Evolutionary conservation across 2,888 invertebrate species (phyloP).

Genomic region (Proisotoma minuta): DNA sequence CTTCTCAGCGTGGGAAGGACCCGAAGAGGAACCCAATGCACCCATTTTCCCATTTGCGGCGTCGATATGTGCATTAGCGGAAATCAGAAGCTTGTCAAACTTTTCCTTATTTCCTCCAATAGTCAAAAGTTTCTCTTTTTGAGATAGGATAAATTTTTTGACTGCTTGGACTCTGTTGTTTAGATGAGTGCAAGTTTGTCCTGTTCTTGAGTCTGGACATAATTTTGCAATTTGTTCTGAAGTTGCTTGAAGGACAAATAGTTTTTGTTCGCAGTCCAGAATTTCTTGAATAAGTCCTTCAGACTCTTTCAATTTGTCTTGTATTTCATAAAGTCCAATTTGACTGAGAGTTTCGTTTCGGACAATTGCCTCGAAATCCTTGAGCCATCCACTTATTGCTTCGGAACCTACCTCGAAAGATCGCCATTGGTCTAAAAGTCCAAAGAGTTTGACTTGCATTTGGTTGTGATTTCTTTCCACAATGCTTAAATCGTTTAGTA

Average conservation of each 20-base stretch:
- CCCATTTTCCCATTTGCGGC: slow-evolving; percentile 69
- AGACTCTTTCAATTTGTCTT: slow-evolving; percentile 65
- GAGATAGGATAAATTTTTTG: slow-evolving; percentile 59
- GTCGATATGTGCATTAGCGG: slow-evolving; percentile 73
- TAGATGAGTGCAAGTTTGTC: slow-evolving; percentile 74
- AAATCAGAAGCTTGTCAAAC: slow-evolving; percentile 62
- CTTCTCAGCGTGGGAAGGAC: slow-evolving; percentile 52
- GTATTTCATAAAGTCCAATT: slow-evolving; percentile 64
- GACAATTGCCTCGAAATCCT: slow-evolving; percentile 70
- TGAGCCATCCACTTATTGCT: slow-evolving; percentile 68
- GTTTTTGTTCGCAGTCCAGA: slow-evolving; percentile 60
- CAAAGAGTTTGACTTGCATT: slow-evolving; percentile 64
- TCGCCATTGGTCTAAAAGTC: slow-evolving; percentile 71
- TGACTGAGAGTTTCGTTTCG: slow-evolving; percentile 68
- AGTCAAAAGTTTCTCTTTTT: slow-evolving; percentile 67
- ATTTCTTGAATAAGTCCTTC: slow-evolving; percentile 62
- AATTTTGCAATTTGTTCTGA: slow-evolving; percentile 68
- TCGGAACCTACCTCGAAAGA: slow-evolving; percentile 74
- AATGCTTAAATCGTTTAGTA: slow-evolving; percentile 66
- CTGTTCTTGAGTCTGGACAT: slow-evolving; percentile 76
- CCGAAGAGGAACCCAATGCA: slow-evolving; percentile 4
- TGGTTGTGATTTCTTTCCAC: slow-evolving; percentile 64
- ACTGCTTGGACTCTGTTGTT: slow-evolving; percentile 70
- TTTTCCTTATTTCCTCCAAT: slow-evolving; percentile 66
- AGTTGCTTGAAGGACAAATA: slow-evolving; percentile 63